Base-by-base conservation (phyloP, 2,888 invertebrate species). In the Brassicogethes aeneus region DNA sequence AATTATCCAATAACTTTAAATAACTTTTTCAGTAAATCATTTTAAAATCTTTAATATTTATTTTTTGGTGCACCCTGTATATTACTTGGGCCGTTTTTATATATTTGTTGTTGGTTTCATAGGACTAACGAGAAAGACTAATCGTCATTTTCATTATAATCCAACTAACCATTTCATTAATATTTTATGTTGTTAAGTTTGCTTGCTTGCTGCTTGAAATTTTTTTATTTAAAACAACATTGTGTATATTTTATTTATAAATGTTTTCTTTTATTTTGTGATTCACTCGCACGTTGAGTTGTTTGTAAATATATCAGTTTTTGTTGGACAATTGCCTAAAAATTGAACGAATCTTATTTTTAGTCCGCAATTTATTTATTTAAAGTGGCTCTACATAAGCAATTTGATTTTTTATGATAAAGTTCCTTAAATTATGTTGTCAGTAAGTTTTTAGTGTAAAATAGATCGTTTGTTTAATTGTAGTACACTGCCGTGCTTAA, bases 61-160 rank as follows among this genome's bases (percentile, higher is more conserved):
- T n/a, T n/a, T n/a, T n/a, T n/a, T n/a, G n/a, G n/a, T n/a, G n/a
- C n/a, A n/a, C n/a, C n/a, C n/a, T n/a, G n/a, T n/a, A n/a, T n/a
- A n/a, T n/a, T n/a, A n/a, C n/a, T n/a, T n/a, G n/a, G n/a, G n/a
- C n/a, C n/a, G n/a, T n/a, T n/a, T n/a, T n/a, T n/a, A n/a, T n/a
- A n/a, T n/a, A n/a, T n/a, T n/a, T n/a, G n/a, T n/a, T 32, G 32
- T 53, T 52, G 52, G 50, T 51, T 58, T 58, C 54, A 5, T 63
- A 62, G 59, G 64, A 64, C 66, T 68, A 65, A 67, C 62, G 65
- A 64, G 65, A 66, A 67, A 67, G 65, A 67, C 65, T 64, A 65
- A 62, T 58, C 47, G 44, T 52, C 38, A 37, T 53, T 49, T 12
- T 43, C 40, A 41, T 42, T 37, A 35, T 45, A 35, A 41, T 42